phyloP scores from a whole-genome alignment of 2,113 vertebrate species.

The Ivindomyrus marchei region DNA sequence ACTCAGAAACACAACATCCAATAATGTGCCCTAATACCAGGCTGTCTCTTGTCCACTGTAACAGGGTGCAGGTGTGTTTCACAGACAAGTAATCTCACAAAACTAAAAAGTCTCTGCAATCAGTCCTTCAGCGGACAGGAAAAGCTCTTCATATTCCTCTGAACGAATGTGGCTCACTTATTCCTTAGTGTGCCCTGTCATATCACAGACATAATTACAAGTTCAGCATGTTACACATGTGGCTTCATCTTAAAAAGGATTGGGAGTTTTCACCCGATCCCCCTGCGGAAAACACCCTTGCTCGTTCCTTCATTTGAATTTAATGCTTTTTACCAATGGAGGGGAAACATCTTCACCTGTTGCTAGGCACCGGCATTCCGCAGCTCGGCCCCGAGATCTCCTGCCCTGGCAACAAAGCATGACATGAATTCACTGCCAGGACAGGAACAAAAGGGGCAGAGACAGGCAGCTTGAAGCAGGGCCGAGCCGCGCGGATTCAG shows the following conservation, averaged over 20 bases:
- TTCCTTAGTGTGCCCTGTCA: neutral
- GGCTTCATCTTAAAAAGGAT: neutral
- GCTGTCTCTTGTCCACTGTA: neutral
- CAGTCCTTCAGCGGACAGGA: neutral
- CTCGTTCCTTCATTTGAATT: neutral
- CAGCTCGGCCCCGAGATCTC: slow-evolving; percentile 20
- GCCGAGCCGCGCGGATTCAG: neutral
- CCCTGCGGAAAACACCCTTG: neutral
- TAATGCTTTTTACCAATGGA: neutral
- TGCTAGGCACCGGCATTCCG: slow-evolving; percentile 41
- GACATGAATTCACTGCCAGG: slow-evolving; percentile 12
- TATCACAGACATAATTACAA: neutral
- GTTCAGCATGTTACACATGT: neutral
- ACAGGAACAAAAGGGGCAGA: slow-evolving; percentile 3
- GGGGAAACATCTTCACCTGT: slow-evolving; percentile 32
- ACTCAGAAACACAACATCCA: neutral
- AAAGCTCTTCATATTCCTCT: neutral
- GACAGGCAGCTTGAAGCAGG: neutral
- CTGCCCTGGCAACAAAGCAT: slow-evolving; percentile 16
- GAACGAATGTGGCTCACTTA: neutral
- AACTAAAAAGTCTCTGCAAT: neutral
- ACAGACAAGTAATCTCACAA: neutral
- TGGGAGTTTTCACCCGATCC: neutral
- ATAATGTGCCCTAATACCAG: neutral
- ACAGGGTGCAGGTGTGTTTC: neutral